Conservation (phyloP, 1,140 invertebrate genomes). For the Laodelphax striatellus region DNA sequence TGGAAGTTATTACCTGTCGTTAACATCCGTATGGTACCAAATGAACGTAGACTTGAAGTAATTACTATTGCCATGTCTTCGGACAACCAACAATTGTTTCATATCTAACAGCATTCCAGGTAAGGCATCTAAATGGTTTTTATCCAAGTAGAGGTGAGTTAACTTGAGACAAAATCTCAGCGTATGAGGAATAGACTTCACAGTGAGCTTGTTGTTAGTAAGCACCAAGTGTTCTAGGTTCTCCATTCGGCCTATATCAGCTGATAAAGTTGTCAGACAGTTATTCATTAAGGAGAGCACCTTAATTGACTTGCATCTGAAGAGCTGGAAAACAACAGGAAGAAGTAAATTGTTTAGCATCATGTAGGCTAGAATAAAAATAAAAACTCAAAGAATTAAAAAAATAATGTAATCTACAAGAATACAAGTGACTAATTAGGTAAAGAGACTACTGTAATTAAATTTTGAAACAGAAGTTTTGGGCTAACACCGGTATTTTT, state of each 20-base stretch:
- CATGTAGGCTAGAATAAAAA: too few relatives aligned
- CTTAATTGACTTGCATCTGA: conserved; percentile 30
- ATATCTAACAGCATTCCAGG: conserved; percentile 37
- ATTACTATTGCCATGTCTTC: conserved; percentile 42
- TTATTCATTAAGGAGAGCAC: conserved; percentile 37
- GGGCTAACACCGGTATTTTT: too few relatives aligned
- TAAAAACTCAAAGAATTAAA: too few relatives aligned
- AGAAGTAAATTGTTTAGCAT: too few relatives aligned
- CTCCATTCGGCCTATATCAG: conserved; percentile 35
- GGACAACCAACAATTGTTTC: conserved; percentile 33
- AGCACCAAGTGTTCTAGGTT: conserved; percentile 35
- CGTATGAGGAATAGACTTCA: conserved; percentile 37
- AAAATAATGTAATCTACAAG: too few relatives aligned
- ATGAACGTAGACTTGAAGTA: conserved; percentile 43
- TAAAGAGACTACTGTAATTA: too few relatives aligned
- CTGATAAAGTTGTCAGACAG: conserved; percentile 33
- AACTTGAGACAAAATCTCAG: conserved; percentile 34
- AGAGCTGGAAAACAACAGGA: conserved; percentile 30
- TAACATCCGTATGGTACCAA: conserved; percentile 41
- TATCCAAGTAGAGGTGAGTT: conserved; percentile 33
- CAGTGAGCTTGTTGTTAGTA: conserved; percentile 38
- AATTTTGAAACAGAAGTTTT: too few relatives aligned
- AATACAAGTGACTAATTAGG: too few relatives aligned
- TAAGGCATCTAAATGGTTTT: conserved; percentile 38
- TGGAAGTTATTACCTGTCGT: conserved; percentile 29